Conservation (phyloP, 2,113 vertebrate species). For the Cairina moschata region DNA sequence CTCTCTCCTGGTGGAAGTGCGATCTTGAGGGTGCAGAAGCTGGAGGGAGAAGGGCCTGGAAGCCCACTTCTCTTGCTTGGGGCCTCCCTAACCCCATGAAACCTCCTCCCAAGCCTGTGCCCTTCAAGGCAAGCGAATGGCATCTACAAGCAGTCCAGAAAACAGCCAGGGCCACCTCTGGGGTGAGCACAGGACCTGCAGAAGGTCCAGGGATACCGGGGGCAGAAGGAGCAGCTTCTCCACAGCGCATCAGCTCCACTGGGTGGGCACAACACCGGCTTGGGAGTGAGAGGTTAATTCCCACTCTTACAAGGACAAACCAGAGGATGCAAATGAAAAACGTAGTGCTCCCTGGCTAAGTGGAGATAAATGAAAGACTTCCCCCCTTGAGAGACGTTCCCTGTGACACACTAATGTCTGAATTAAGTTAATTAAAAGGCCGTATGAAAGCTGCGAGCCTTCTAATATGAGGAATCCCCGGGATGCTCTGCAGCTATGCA, state of each 20-base stretch:
- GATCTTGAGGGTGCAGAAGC: not conserved
- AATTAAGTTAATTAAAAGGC: constrained; percentile 74
- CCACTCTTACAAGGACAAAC: not conserved
- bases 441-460: not conserved
- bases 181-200: not conserved
- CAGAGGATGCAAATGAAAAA: constrained; percentile 36
- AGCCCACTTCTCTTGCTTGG: not conserved
- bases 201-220: not conserved
- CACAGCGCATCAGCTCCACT: rapidly evolving
- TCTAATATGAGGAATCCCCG: constrained; percentile 38
- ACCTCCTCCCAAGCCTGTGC: not conserved
- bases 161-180: not conserved
- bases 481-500: not conserved
- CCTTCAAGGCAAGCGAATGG: not conserved
- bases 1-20: not conserved
- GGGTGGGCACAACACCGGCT: not conserved
- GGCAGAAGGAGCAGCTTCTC: not conserved
- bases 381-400: constrained; percentile 31
- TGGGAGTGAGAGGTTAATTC: not conserved
- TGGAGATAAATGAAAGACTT: constrained; percentile 58
- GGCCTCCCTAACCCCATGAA: not conserved
- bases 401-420: constrained; percentile 39
- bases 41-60: not conserved
- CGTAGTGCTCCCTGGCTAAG: constrained; percentile 32
- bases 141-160: not conserved